Evolutionary conservation across 1,140 invertebrate genomes (phyloP), one percentile per base, ranked within the genome.

Genomic region (Helicorthomorpha holstii): DNA sequence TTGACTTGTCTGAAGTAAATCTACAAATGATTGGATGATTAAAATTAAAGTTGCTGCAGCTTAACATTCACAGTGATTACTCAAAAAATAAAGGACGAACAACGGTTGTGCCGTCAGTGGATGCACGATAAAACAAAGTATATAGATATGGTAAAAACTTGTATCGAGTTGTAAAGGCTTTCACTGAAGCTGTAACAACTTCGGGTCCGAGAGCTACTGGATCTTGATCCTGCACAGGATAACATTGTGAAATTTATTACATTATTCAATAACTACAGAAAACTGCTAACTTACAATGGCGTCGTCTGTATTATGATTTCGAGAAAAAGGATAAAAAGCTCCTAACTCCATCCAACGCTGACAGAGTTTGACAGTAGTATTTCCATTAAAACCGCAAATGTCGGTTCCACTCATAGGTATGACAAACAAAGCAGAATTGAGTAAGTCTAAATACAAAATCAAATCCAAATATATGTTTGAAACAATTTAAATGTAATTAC

Each of bases 351-450:
- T 78, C 85, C 85, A 90, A 0, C 84, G 70, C 59, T 76, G 78
- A 63, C 85, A 90, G 1, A 90, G 68, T 26, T 75, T 66, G 14
- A 61, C 67, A 0, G 83, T 88, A 1, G 86, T 80, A 62, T 87
- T 79, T 2, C 77, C 78, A 59, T 75, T 74, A 66, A 90, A 93
- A 1, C 88, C 89, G 69, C 89, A 93, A 57, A 93, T 90, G 66
- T 93, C 87, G 2, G 86, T 81, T 1, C 88, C 89, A 64, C 87
- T 79, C 73, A 87, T 73, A 12, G 85, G 83, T 38, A 73, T 65
- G 27, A 69, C 71, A 54, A 69, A 73, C 56, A 93, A 65, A 59
- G 79, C 84, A 66, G 82, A 87, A 59, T 77, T 79, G 21, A 92
- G 65, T 48, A 89, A 69, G 57, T 81, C 81, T 75, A 67, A 14